Evolutionary conservation across 1,140 invertebrate genomes (phyloP), one percentile per base, ranked within the genome.

Genomic region (Temnothorax curvispinosus): DNA sequence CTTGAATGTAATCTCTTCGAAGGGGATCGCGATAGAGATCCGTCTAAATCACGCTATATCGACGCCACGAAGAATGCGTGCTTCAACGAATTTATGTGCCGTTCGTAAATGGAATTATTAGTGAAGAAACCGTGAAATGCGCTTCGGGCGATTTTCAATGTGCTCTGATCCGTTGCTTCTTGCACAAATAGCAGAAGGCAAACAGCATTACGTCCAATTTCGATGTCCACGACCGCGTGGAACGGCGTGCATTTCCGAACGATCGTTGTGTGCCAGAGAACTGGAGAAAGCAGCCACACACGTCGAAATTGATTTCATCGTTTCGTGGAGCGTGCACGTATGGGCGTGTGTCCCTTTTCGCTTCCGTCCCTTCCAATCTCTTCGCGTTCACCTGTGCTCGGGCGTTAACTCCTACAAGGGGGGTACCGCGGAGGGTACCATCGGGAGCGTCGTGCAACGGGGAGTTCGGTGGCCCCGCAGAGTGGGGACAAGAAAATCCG

Each of bases 301-400:
- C 54, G 62, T 86, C 32, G 62, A 82, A 90, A 91, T 90, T 90
- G 87, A 91, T 90, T 91, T 91, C 77, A 88, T 90, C 86, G 90
- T 56, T 86, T 60, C 84, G 65, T 50, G 52, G 47, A 84, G 76
- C 67, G 72, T 38, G 62, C 47, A 58, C 72, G 56, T 56, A 44
- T 67, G 50, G 38, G 64, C 77, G 75, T 71, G 74, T 89, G 88
- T 84, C 80, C 80, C 69, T 84, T 74, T 75, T 84, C 69, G 69
- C 54, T 84, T 84, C 80, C 80, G 69, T 84, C 80, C 41, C 80
- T 84, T 82, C 54, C 67, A 60, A 60, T 75, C 69, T 84, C 35
- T 41, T 54, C 80, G 69, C 80, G 54, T 72, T 84, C 80, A 74
- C 80, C 80, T 60, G 80, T 47, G 80, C 80, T 18, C 80, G 80